phyloP scores from a whole-genome alignment of 2,888 invertebrate genomes.

The Didymodactylos carnosus region DNA sequence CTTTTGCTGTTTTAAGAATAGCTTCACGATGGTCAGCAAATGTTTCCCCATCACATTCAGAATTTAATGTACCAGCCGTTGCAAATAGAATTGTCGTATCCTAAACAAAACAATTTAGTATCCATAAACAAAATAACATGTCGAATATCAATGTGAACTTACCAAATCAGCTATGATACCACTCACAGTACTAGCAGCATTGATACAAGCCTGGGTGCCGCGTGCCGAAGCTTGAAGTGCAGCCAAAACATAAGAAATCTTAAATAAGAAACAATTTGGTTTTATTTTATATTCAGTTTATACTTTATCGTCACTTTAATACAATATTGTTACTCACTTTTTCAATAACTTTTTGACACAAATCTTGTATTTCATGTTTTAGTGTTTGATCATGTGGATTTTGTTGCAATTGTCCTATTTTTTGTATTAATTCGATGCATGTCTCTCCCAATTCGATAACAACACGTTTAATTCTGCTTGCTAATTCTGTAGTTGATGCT shows the following conservation, averaged over 20 bases:
- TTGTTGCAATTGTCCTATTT: slow-evolving; percentile 29
- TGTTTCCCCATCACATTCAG: slow-evolving; percentile 68
- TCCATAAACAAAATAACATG: not conserved
- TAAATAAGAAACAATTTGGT: slow-evolving; percentile 17
- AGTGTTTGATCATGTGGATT: slow-evolving; percentile 23
- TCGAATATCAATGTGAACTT: not conserved
- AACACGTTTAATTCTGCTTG: slow-evolving; percentile 47
- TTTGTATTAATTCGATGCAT: slow-evolving; percentile 45
- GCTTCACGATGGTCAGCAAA: slow-evolving; percentile 85
- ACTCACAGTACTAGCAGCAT: slow-evolving; percentile 87
- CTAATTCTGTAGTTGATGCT: slow-evolving; percentile 35
- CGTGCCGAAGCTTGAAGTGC: slow-evolving; percentile 77
- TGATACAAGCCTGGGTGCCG: slow-evolving; percentile 94
- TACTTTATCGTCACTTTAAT: not conserved
- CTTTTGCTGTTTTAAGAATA: slow-evolving; percentile 89
- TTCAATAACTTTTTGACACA: not conserved
- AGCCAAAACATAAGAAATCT: slow-evolving; percentile 57
- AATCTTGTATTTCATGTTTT: not conserved
- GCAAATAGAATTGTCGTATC: slow-evolving; percentile 99
- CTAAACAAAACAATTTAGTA: too few relatives aligned
- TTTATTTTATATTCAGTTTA: not conserved
- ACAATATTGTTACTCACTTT: not conserved
- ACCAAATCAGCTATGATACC: slow-evolving; percentile 59
- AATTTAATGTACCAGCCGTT: slow-evolving; percentile 83
- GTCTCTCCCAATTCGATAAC: slow-evolving; percentile 73